Base-by-base conservation (phyloP, 2,888 invertebrate genomes). In the Linnaemya tessellans region DNA sequence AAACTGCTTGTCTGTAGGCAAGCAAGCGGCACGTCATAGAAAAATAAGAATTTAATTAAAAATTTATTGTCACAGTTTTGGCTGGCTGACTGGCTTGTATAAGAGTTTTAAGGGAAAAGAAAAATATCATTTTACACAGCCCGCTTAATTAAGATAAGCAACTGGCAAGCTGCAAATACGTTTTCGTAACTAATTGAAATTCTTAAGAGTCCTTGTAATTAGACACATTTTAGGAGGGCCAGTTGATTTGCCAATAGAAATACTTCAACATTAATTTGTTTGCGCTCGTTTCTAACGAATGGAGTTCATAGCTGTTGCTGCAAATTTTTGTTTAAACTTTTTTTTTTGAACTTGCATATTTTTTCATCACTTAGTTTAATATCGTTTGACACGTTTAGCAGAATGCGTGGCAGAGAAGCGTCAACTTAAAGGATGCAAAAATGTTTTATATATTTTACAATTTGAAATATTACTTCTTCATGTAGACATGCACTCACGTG, bases 121-220 rank as follows among this genome's bases (percentile, higher is more conserved):
- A 22, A 41, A 56, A 51, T 13, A 35, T 49, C 1, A 5, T 38
- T 51, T 64, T 38, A 22, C 0, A 22, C 46, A 49, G 38, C 18
- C 13, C 10, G 18, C 25, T 51, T 38, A 73, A 56, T 73, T 22
- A 11, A 56, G 60, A 51, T 41, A 13, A 68, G 25, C 20, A 25
- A 49, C 46, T 46, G 20, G 10, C 2, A 25, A 49, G 11, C 20
- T 75, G 38, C 22, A 56, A 77, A 35, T 58, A 49, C 20, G 62
- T 46, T 78, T 62, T 30, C 41, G n/a, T 51, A 20, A 25, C 58
- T 79, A 60, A 79, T 70, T 62, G 62, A 79, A 79, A 62, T 79
- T 79, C 60, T 60, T 79, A 30, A 62, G 51, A 51, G 60, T 41
- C 51, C 15, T 51, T 49, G 46, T 78, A 68, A 78, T 78, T 68